Base-by-base conservation (phyloP, 2,888 invertebrate species). In the Enchytraeus crypticus region DNA sequence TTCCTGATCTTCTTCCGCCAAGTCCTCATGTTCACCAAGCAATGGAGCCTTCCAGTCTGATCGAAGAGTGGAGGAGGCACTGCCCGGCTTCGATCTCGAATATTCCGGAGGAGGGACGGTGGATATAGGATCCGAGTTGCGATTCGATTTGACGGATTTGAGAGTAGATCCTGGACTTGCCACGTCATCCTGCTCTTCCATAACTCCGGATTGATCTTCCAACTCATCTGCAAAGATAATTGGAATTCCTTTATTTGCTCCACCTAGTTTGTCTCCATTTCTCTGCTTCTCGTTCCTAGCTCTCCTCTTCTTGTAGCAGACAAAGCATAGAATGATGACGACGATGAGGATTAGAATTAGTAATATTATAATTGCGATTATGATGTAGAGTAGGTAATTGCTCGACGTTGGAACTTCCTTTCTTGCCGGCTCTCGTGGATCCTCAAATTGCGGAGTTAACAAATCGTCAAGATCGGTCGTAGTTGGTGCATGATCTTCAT, bases 151-250 rank as follows among this genome's bases (percentile, higher is more conserved):
- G 49, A 91, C 89, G 80, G 95, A 84, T 71, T 96, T 92, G 59
- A 95, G 88, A 4, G 95, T 95, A 66, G 54, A 55, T 49, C 54
- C 32, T 5, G 32, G 45, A n/a, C 46, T 55, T 8, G 29, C 60
- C n/a, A 55, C 60, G 32, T 59, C 59, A n/a, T 34, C 45, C 29
- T 54, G 51, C 18, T 30, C 59, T 18, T 92, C 90, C 59, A 81
- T 81, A n/a, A 76, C 71, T 76, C 90, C 79, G 0, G 89, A 90
- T 71, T 92, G 88, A 73, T 93, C 93, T 71, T 95, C 93, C 49
- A 96, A 83, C 78, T 97, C 97, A 78, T 97, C 95, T 14, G 82
- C 81, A 71, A 96, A 95, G 74, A 97, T 96, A 45, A 96, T 92
- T 0, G 97, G 96, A 72, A 93, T 92, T 56, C 84, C 84, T 71